Conservation (phyloP, 2,113 vertebrate genomes). For the Pampusana beccarii region DNA sequence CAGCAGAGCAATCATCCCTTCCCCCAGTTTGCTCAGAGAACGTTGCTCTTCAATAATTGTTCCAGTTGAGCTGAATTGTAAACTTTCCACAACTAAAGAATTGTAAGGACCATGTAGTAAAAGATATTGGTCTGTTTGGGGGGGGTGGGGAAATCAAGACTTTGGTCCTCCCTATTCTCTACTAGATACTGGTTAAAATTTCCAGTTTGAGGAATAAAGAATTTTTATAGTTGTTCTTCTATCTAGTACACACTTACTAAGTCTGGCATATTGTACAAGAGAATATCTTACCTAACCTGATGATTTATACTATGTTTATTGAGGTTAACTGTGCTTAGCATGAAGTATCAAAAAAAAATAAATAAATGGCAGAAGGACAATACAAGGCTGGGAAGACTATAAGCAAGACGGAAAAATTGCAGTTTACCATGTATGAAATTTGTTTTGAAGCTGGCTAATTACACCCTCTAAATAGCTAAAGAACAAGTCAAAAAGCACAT, state of each 20-base stretch:
- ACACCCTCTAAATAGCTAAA: conserved; percentile 20
- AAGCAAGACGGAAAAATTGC: not conserved
- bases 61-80: not conserved
- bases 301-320: not conserved
- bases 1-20: not conserved
- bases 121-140: not conserved
- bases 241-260: not conserved
- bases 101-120: not conserved
- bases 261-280: not conserved
- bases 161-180: conserved; percentile 33
- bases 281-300: conserved; percentile 21
- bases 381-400: not conserved
- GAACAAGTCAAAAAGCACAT: conserved; percentile 27
- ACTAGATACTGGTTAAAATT: not conserved
- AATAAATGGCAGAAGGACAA: not conserved
- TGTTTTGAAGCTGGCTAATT: not conserved
- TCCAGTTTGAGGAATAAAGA: not conserved
- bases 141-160: not conserved
- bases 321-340: conserved; percentile 24
- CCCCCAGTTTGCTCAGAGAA: not conserved
- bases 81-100: not conserved
- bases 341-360: not conserved
- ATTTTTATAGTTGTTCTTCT: not conserved
- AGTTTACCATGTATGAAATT: not conserved
- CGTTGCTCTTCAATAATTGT: not conserved